These are phyloP conservation scores for Acropora tenuis DNA, from an alignment of 64 coral and sea anemone genomes.

Conservation along the genomic window DNA sequence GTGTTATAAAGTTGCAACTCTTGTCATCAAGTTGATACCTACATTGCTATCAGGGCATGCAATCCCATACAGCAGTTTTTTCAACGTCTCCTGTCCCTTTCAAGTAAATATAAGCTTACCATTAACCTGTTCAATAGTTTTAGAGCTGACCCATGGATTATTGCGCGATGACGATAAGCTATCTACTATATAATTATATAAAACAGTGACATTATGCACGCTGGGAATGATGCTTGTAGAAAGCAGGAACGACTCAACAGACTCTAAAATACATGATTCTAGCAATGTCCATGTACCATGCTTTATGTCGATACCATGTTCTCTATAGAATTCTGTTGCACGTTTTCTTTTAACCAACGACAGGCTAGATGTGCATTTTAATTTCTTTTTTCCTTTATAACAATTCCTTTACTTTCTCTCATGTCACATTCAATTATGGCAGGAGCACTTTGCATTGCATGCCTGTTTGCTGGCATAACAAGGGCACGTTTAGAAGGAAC, in stretches of 20 bases:
- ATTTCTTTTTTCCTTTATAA: neutral
- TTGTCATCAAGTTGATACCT: too few species aligned
- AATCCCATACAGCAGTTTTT: conserved; percentile 37
- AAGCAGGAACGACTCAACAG: conserved; percentile 38
- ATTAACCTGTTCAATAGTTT: neutral
- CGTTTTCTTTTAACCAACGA: conserved; percentile 27
- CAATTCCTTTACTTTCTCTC: neutral
- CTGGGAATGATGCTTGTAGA: conserved; percentile 17
- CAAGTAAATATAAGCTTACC: conserved; percentile 5
- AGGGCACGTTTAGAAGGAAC: neutral
- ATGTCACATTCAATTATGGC: conserved; percentile 11
- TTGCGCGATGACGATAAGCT: conserved; percentile 1
- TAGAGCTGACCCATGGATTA: conserved; percentile 3
- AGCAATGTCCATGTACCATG: conserved; percentile 18
- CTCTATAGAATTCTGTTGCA: neutral
- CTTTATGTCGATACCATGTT: neutral
- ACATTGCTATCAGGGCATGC: neutral
- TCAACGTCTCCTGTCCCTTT: conserved; percentile 25
- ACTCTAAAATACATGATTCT: conserved; percentile 46
- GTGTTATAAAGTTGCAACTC: too few species aligned
- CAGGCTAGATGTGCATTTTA: conserved; percentile 23
- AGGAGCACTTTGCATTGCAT: conserved; percentile 32
- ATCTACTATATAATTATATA: conserved; percentile 22
- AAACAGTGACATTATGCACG: conserved; percentile 25
- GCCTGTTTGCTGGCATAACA: neutral